Evolutionary conservation across 2,113 vertebrate genomes (phyloP), one percentile per base, ranked within the genome.

Genomic region (Sceloporus undulatus): DNA sequence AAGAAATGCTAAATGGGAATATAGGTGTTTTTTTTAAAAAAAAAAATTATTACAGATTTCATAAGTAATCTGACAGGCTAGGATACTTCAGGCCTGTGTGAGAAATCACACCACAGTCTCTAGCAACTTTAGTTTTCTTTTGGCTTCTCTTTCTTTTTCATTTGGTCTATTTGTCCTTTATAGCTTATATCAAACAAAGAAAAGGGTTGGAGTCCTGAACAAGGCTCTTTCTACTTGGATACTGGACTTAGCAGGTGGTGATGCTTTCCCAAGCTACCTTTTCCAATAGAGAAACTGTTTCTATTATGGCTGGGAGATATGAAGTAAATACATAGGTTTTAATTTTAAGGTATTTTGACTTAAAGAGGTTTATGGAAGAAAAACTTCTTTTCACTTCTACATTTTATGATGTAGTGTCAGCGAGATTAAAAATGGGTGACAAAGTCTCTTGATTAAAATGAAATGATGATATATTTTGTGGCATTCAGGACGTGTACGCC

Each of bases 401-500:
- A 14, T 62, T 62, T 18, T 76, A 34, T 76, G 21, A 76, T 21
- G 40, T 19, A 6, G 66, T 1, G 9, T 29, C 29, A 62, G 48
- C 16, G 16, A 19, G 56, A 29, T 80, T 25, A 48, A 75, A 87
- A 82, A 82, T 75, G 73, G 71, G 56, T 9, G n/a, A 4, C 56
- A 34, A 3, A 40, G 27, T 19, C 40, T 87, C 11, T 34, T 68
- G 62, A 68, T 21, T 75, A 40, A 78, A 70, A 78, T 84, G 62
- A 42, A 77, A 14, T 70, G 23, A 34, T 80, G 87, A 90, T 27
- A 9, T 83, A 48, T 79, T 87, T 48, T 91, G 23, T 89, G 88
- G 96, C 71, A 90, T 94, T 52, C 86, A 99, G 98, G 98, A 99
- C 87, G 98, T 99, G 16, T 99, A 97, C 90, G 98, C 98, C 78